Conservation (phyloP, 2,888 invertebrate genomes). For the Limenitis camilla region DNA sequence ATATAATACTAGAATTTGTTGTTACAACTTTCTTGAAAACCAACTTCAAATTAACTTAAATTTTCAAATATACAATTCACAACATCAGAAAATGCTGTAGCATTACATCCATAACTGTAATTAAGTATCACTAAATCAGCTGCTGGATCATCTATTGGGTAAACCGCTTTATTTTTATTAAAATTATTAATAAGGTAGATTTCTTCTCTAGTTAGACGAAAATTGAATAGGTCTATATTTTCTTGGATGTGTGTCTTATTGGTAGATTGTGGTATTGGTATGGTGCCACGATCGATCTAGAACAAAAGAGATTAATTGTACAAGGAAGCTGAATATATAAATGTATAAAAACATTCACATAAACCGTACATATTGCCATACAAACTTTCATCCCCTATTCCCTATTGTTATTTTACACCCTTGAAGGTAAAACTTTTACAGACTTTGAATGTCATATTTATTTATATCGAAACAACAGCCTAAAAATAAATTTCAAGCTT, state of each 20-base stretch:
- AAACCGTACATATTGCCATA: too few relatives aligned
- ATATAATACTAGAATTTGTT: too few relatives aligned
- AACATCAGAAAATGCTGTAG: too few relatives aligned
- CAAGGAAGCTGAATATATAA: background rate
- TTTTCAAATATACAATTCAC: too few relatives aligned
- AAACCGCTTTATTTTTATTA: background rate
- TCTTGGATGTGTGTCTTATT: slow-evolving; percentile 68
- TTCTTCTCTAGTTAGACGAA: slow-evolving; percentile 28
- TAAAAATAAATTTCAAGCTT: background rate
- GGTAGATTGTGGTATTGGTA: slow-evolving; percentile 76
- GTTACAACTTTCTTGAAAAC: too few relatives aligned
- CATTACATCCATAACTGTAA: background rate
- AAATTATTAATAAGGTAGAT: background rate
- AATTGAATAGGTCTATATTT: slow-evolving; percentile 75
- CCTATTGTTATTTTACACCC: background rate
- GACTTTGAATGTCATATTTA: too few relatives aligned
- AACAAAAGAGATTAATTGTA: slow-evolving; percentile 25
- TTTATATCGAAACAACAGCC: background rate
- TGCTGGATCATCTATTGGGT: background rate
- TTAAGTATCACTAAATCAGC: too few relatives aligned
- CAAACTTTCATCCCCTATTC: background rate
- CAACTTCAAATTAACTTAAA: too few relatives aligned
- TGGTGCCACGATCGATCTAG: slow-evolving; percentile 67
- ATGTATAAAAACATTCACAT: background rate
- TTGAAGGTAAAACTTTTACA: too few relatives aligned